Evolutionary conservation across 2,113 vertebrate genomes (phyloP).

Genomic region (Orcinus orca): DNA sequence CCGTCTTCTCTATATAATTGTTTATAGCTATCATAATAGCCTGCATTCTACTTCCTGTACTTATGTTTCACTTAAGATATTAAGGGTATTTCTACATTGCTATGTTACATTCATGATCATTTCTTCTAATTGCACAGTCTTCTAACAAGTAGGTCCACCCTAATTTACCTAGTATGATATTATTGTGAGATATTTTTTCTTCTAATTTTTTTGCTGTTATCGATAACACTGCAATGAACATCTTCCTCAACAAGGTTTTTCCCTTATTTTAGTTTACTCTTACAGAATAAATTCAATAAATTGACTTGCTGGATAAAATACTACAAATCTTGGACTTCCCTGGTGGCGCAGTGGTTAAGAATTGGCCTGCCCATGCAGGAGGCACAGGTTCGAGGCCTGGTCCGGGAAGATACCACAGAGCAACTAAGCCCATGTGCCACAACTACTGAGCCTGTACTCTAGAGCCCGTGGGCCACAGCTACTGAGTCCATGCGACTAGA

Average conservation of each 20-base stretch:
- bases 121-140: neutral
- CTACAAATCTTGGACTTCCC: neutral
- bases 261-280: neutral
- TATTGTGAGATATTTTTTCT: neutral
- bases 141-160: neutral
- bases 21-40: neutral
- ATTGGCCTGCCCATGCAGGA: too few relatives aligned
- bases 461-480: too few relatives aligned
- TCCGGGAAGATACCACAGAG: too few relatives aligned
- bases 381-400: too few relatives aligned
- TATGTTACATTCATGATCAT: neutral
- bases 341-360: too few relatives aligned
- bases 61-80: neutral
- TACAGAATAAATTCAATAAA: neutral
- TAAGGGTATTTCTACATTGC: neutral
- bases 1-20: neutral
- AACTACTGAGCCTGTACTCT: too few relatives aligned
- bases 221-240: neutral
- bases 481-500: too few relatives aligned
- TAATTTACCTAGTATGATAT: neutral
- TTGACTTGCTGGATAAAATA: neutral
- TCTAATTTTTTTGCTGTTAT: neutral
- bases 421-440: too few relatives aligned
- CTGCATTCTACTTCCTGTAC: neutral
- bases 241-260: neutral